Conservation (phyloP, 2,113 vertebrate species). For the Tachysurus fulvidraco region DNA sequence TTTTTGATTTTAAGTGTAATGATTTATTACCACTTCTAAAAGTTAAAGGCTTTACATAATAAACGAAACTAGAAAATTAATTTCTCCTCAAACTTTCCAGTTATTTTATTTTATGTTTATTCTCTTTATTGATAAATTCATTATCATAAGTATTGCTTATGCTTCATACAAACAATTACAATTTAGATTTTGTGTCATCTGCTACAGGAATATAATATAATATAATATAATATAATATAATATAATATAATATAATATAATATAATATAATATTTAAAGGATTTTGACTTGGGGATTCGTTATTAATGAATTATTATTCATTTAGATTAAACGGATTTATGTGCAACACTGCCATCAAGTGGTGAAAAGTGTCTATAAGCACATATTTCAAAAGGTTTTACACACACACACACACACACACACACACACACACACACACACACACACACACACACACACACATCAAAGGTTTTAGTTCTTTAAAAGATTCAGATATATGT, state of each 20-base stretch:
- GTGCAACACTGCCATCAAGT: slow-evolving; percentile 37
- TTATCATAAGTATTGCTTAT: not conserved
- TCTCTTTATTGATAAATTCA: not conserved
- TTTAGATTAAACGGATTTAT: not conserved
- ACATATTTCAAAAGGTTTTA: not conserved
- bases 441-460: not conserved
- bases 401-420: slow-evolving; percentile 6
- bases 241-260: not conserved
- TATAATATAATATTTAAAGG: not conserved
- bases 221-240: not conserved
- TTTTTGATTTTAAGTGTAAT: not conserved
- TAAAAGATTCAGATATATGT: too few species aligned
- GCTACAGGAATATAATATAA: not conserved
- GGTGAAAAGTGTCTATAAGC: not conserved
- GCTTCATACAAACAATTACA: too few species aligned
- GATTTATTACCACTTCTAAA: not conserved
- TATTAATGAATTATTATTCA: too few species aligned
- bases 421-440: slow-evolving; percentile 10
- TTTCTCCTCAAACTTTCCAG: not conserved
- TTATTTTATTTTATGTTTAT: not conserved
- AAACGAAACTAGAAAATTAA: not conserved
- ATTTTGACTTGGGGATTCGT: not conserved
- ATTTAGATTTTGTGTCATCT: not conserved
- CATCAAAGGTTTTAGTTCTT: too few species aligned
- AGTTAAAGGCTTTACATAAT: not conserved